Percentiles rank a stretch among this genome's conserved stretches.
phyloP scores from a whole-genome alignment of 2,888 invertebrate species.

The Lasioglossum vierecki region DNA sequence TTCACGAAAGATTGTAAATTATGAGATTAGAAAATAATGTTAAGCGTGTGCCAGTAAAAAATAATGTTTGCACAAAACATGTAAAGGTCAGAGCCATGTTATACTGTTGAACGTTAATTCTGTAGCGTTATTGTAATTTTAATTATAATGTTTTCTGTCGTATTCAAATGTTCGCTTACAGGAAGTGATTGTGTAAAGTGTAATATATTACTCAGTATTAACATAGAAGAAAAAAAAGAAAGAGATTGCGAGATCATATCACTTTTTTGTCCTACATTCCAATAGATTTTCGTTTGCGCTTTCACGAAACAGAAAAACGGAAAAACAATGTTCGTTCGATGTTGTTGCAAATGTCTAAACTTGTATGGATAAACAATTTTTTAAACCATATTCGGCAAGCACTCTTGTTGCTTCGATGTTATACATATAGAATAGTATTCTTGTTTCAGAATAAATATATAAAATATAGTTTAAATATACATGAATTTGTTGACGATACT shows the following conservation, averaged over 20 bases:
- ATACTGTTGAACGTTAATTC: conserved; percentile 51
- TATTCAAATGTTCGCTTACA: conserved; percentile 50
- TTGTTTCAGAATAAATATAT: conserved; percentile 47
- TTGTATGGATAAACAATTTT: conserved; percentile 6
- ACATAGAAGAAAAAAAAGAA: conserved; percentile 72
- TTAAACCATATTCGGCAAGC: conserved; percentile 7
- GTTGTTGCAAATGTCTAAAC: conserved; percentile 18
- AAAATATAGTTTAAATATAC: conserved; percentile 33
- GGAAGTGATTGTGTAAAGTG: conserved; percentile 77
- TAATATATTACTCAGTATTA: conserved; percentile 83
- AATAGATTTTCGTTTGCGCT: conserved; percentile 67
- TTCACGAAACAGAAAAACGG: conserved; percentile 15
- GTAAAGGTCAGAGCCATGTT: conserved; percentile 35
- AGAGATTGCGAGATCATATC: conserved; percentile 36
- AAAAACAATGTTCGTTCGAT: conserved; percentile 30
- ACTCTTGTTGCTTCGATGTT: conserved; percentile 41
- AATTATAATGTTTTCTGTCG: conserved; percentile 61
- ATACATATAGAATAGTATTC: conserved; percentile 33
- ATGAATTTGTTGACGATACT: conserved; percentile 27
- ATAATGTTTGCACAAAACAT: conserved; percentile 26
- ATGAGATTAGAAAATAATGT: conserved; percentile 20
- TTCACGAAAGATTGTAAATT: conserved; percentile 18
- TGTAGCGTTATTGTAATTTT: conserved; percentile 51
- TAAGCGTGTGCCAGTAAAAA: neutral
- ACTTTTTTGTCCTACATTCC: conserved; percentile 80